Percentiles rank a stretch among this genome's conserved stretches.
phyloP scores from a whole-genome alignment of 2,113 vertebrate species.

The Oryzias woworae region DNA sequence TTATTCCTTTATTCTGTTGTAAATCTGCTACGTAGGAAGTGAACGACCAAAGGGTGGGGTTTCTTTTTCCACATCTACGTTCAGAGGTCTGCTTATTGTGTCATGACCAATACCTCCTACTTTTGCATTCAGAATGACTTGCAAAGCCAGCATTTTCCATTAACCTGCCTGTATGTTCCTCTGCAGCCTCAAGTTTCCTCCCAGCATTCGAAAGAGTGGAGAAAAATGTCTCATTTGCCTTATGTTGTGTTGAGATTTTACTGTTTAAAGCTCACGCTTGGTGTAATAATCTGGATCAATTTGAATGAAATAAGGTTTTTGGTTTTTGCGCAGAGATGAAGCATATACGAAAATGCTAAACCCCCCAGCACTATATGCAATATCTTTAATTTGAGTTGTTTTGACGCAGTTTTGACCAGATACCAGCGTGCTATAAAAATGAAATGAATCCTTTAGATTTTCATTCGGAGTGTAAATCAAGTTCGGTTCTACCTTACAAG shows the following conservation, averaged over 20 bases:
- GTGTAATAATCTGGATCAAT: constrained; percentile 6
- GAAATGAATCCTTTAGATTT: not conserved
- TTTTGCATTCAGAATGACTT: constrained; percentile 27
- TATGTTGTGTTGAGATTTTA: not conserved
- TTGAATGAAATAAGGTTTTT: not conserved
- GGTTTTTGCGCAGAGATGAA: no score
- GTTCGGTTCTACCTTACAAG: not conserved
- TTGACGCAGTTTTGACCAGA: not conserved
- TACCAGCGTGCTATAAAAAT: not conserved
- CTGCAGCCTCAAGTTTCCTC: constrained; percentile 25
- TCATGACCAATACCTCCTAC: constrained; percentile 43
- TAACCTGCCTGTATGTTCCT: constrained; percentile 19
- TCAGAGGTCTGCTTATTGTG: constrained; percentile 47
- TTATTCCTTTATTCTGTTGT: constrained; percentile 20
- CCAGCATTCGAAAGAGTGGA: not conserved
- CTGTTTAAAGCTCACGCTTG: not conserved
- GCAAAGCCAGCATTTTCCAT: constrained; percentile 12
- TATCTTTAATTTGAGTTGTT: not conserved
- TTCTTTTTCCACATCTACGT: constrained; percentile 34
- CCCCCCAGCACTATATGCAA: not conserved
- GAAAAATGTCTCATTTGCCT: not conserved
- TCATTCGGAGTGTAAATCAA: not conserved
- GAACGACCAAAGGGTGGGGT: constrained; percentile 74
- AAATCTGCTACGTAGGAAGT: constrained; percentile 60
- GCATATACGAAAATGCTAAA: no score